Percentiles rank a stretch among this genome's conserved stretches.
Evolutionary conservation across 2,888 invertebrate genomes (phyloP).

Genomic region (Folsomia candida): DNA sequence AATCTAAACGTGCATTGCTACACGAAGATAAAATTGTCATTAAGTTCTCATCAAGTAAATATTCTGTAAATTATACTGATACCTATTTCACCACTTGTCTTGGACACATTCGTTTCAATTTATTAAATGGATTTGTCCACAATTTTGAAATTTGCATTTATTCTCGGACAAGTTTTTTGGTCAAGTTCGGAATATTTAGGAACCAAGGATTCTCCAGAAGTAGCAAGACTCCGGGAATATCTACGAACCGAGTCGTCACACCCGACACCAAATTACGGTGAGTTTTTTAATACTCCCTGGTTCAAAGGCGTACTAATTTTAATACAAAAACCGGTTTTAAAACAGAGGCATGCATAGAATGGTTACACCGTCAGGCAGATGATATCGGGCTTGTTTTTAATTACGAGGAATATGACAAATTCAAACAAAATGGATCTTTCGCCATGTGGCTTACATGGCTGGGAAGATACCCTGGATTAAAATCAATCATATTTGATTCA

Average conservation of each 20-base stretch:
- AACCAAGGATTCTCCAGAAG: conserved; percentile 58
- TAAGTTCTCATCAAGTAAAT: too few species aligned
- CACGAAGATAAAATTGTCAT: too few species aligned
- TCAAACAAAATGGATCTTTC: conserved; percentile 14
- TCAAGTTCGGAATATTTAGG: too few species aligned
- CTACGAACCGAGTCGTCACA: conserved; percentile 82
- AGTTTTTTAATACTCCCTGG: neutral
- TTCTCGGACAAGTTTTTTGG: too few species aligned
- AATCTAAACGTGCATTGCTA: too few species aligned
- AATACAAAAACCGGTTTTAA: too few species aligned
- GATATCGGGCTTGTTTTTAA: conserved; percentile 25
- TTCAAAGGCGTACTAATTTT: too few species aligned
- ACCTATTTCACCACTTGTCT: too few species aligned
- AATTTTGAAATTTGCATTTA: too few species aligned
- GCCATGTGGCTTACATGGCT: conserved; percentile 77
- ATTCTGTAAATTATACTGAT: too few species aligned
- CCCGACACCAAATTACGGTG: conserved; percentile 80
- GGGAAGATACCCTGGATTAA: conserved; percentile 69
- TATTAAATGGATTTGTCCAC: too few species aligned
- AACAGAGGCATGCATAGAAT: conserved; percentile 15
- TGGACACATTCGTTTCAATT: too few species aligned
- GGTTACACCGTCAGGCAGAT: conserved; percentile 9
- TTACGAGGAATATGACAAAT: conserved; percentile 5
- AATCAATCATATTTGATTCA: conserved; percentile 79
- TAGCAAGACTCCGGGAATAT: conserved; percentile 79